A percentile compares a stretch with the other conserved stretches of the same genome.
phyloP scores from a whole-genome alignment of 2,113 vertebrate genomes.

The Plecturocebus donacophilus region DNA sequence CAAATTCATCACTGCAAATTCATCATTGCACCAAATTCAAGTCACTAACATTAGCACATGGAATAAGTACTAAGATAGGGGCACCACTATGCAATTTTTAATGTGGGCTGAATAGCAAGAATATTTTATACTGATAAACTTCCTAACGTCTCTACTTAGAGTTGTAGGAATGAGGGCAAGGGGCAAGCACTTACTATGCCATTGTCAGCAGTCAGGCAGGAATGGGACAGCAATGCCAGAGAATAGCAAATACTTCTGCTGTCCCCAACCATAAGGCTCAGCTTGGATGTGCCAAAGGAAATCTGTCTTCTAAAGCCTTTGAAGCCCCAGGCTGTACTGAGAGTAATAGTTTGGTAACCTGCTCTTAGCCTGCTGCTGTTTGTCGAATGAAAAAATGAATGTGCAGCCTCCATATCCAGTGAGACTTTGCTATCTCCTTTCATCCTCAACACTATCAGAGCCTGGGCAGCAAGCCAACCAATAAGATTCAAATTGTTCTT shows the following conservation, averaged over 20 bases:
- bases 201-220: not conserved
- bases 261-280: not conserved
- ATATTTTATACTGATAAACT: not conserved
- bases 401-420: not conserved
- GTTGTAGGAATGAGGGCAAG: not conserved
- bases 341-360: not conserved
- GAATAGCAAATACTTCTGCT: not conserved
- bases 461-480: not conserved
- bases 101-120: not conserved
- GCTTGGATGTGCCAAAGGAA: not conserved
- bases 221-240: not conserved
- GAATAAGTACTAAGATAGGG: not conserved
- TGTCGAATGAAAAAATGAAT: slow-evolving; percentile 1
- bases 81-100: not conserved
- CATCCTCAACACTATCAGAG: not conserved
- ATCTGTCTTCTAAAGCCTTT: not conserved
- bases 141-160: not conserved
- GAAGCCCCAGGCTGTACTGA: not conserved
- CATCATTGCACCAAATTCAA: not conserved
- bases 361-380: not conserved
- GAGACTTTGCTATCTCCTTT: not conserved
- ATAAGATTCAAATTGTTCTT: not conserved
- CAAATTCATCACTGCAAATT: not conserved
- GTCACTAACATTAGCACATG: not conserved
- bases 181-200: not conserved